A percentile compares a stretch with the other conserved stretches of the same genome.
phyloP scores from a whole-genome alignment of 2,888 invertebrate species.

The Melikaiella ostensackeni region DNA sequence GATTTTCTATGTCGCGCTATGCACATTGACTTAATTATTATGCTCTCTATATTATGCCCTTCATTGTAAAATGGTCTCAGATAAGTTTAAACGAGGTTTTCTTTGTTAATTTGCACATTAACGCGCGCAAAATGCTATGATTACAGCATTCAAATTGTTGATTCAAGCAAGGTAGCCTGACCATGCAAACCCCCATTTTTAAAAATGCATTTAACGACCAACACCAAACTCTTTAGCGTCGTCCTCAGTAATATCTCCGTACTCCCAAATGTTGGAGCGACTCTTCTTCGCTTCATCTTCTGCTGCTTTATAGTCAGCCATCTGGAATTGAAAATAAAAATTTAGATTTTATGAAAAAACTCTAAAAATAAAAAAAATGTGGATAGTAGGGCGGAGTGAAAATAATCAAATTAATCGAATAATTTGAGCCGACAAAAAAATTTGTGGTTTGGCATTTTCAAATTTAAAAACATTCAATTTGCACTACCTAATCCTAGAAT shows the following conservation, averaged over 20 bases:
- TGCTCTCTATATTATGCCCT: slow-evolving; percentile 28
- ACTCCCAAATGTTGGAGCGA: slow-evolving; percentile 96
- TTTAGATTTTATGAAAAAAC: slow-evolving; percentile 5
- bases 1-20: not conserved
- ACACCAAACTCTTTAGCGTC: slow-evolving; percentile 79
- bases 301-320: slow-evolving; percentile 89
- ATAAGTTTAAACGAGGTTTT: slow-evolving; percentile 8
- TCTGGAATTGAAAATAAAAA: slow-evolving; percentile 71
- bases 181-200: slow-evolving; percentile 6
- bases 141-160: not conserved
- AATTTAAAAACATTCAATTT: no score
- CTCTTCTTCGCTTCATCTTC: slow-evolving; percentile 92
- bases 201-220: slow-evolving; percentile 56
- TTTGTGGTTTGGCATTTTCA: no score
- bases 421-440: no score
- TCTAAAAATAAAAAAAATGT: not conserved
- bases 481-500: no score
- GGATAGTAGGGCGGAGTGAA: not conserved
- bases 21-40: slow-evolving; percentile 25
- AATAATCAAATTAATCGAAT: no score
- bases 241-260: slow-evolving; percentile 98
- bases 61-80: slow-evolving; percentile 19
- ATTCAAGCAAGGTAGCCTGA: slow-evolving; percentile 25
- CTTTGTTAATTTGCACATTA: not conserved
- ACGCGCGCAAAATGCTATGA: not conserved